A percentile compares a stretch with the other conserved stretches of the same genome.
Conservation (phyloP, 2,888 invertebrate genomes). For the Oscheius sp. region DNA sequence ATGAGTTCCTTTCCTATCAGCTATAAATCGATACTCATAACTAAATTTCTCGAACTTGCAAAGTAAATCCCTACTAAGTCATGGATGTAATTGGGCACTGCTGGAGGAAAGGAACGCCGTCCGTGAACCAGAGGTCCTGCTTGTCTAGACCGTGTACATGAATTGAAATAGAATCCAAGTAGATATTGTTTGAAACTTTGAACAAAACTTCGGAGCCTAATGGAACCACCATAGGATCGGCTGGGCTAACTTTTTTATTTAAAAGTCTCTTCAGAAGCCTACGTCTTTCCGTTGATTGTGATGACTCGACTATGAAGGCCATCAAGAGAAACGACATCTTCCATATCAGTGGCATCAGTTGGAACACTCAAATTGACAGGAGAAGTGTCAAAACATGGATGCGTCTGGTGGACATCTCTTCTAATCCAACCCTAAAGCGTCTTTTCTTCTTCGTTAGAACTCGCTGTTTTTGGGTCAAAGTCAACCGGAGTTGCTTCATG, state of each 20-base stretch:
- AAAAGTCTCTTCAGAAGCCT: constrained; percentile 32
- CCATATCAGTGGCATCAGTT: constrained; percentile 27
- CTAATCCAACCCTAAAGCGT: constrained; percentile 27
- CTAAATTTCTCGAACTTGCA: too few species aligned
- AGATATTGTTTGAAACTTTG: constrained; percentile 52
- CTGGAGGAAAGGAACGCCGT: constrained; percentile 62
- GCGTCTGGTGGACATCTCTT: constrained; percentile 44
- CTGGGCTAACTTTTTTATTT: constrained; percentile 49
- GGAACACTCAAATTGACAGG: constrained; percentile 26
- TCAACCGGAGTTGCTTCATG: constrained; percentile 48
- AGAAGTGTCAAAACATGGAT: constrained; percentile 31
- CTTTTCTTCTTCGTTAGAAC: not conserved
- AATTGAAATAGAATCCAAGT: constrained; percentile 56
- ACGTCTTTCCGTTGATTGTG: constrained; percentile 53
- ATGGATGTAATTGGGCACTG: constrained; percentile 63
- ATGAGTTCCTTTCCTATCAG: constrained; percentile 64
- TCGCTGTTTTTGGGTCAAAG: constrained; percentile 48
- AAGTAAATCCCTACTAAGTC: constrained; percentile 30
- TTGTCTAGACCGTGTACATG: constrained; percentile 67
- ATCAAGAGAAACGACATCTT: constrained; percentile 48
- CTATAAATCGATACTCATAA: constrained; percentile 62
- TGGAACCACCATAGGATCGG: constrained; percentile 58
- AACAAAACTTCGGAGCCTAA: constrained; percentile 58
- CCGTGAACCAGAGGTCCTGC: constrained; percentile 60
- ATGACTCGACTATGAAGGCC: constrained; percentile 52